Conservation (phyloP, 1,140 invertebrate genomes). For the Platyscapa corneri region DNA sequence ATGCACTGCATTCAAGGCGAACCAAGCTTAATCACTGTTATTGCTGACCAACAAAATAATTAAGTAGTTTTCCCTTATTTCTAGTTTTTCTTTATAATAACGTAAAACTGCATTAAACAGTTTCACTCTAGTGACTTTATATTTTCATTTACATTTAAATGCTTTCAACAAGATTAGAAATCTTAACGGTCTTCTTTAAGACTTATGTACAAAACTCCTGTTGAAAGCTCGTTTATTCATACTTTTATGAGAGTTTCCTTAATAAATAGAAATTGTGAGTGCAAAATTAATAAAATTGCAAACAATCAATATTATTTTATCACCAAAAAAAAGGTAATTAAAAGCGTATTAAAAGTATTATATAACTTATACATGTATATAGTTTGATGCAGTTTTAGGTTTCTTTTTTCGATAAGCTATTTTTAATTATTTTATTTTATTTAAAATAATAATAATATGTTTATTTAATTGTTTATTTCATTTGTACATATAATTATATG, state of each 20-base stretch:
- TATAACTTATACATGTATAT: too few species aligned
- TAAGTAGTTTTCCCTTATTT: background rate
- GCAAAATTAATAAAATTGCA: background rate
- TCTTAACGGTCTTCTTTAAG: background rate
- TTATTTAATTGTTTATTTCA: background rate
- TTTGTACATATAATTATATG: too few species aligned
- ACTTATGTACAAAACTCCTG: background rate
- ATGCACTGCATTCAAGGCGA: background rate
- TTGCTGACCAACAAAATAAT: background rate
- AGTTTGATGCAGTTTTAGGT: too few species aligned
- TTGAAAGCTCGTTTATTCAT: background rate
- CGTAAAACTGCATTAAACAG: background rate
- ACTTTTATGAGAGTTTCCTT: background rate
- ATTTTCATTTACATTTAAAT: constrained; percentile 7
- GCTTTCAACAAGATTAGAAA: background rate
- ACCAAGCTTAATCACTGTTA: constrained; percentile 16
- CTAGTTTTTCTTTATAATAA: background rate
- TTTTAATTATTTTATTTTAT: background rate
- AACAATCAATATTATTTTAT: background rate
- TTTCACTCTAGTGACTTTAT: background rate
- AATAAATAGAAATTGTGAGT: background rate
- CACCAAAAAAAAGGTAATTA: too few species aligned
- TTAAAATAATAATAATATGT: too few species aligned
- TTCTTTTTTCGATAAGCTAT: too few species aligned
- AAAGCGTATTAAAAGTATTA: too few species aligned